Base-by-base conservation (phyloP, 2,113 vertebrate genomes). In the Mesitornis unicolor region DNA sequence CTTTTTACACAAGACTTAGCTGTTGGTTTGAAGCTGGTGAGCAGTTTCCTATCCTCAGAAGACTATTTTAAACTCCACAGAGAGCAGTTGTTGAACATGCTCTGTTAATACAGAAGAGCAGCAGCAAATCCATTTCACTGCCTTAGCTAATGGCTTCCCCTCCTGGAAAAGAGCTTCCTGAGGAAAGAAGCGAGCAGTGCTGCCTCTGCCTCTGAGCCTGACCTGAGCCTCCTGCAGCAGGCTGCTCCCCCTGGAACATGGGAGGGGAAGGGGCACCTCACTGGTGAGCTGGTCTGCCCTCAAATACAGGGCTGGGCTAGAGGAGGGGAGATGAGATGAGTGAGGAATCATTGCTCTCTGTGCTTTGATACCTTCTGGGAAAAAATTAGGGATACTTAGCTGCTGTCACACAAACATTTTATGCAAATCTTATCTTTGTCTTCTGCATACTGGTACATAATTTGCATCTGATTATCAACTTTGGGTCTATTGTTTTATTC, bases 401-500 rank as follows among this genome's bases (percentile, higher is more conserved):
- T 91, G 33, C 87, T 74, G 71, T 47, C 82, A 77, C 81, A 57
- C 82, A 96, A 93, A 90, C 15, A 88, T 74, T 90, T 94, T 92
- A 96, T 93, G 95, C 87, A 96, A 94, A 95, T 95, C 75, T 91
- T 83, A 70, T 74, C 54, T 90, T 93, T 85, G 53, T 77, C 71
- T 95, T 94, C 79, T 88, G 91, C 91, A 94, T 91, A 88, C 42
- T 70, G 42, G 56, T 88, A 93, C 87, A 70, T 84, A 94, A 95
- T 96, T 95, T 95, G 79, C 93, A 95, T 93, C 75, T 88, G 67
- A 96, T 96, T 95, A 96, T 86, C 60, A 83, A 84, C 56, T 92
- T 88, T 6, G 5, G n/a, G 79, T 88, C 33, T 91, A 70, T 77
- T 89, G 90, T 97, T 91, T 91, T 80, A 85, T 91, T 95, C 54